These are phyloP conservation scores for Ataeniobius toweri DNA, from an alignment of 2,797 vertebrate species.

Conservation along the genomic window DNA sequence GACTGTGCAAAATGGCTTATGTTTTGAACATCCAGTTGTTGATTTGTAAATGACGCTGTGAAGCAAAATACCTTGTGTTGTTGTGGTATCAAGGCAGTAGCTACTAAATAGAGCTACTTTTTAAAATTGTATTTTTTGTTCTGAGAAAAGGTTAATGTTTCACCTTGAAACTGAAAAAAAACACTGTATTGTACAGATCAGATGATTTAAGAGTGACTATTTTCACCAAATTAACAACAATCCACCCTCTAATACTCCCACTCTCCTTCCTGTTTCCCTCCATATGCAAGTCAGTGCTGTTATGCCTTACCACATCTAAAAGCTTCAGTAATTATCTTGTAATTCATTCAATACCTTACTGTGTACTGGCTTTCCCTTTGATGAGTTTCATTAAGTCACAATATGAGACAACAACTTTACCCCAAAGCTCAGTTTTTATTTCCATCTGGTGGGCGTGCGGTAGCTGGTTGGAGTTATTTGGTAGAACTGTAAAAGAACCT, in stretches of 20 bases:
- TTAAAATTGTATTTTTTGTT: slow-evolving; percentile 30
- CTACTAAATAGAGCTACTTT: too few relatives aligned
- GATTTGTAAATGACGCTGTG: slow-evolving; percentile 72
- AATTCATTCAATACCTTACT: slow-evolving; percentile 69
- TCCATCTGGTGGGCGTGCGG: slow-evolving; percentile 50
- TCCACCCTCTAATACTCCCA: slow-evolving; percentile 23
- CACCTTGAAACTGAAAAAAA: slow-evolving; percentile 3
- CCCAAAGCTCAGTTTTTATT: slow-evolving; percentile 52
- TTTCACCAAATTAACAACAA: slow-evolving; percentile 40
- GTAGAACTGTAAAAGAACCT: slow-evolving; percentile 40
- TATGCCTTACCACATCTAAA: slow-evolving; percentile 67
- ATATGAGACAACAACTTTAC: slow-evolving; percentile 60
- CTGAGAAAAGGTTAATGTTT: slow-evolving; percentile 21
- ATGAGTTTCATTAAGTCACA: slow-evolving; percentile 65
- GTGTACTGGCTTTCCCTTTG: slow-evolving; percentile 56
- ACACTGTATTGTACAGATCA: not conserved
- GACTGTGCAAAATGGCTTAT: not conserved
- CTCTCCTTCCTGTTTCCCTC: slow-evolving; percentile 33
- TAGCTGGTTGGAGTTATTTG: slow-evolving; percentile 61
- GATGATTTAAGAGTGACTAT: not conserved
- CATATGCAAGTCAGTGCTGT: slow-evolving; percentile 38
- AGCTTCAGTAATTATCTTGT: slow-evolving; percentile 62
- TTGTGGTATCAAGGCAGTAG: slow-evolving; percentile 70
- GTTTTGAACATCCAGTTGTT: slow-evolving; percentile 65
- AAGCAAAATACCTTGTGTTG: slow-evolving; percentile 74